Evolutionary conservation across 2,797 vertebrate genomes (phyloP), one percentile per base, ranked within the genome.

Genomic region (Xyrichtys novacula): DNA sequence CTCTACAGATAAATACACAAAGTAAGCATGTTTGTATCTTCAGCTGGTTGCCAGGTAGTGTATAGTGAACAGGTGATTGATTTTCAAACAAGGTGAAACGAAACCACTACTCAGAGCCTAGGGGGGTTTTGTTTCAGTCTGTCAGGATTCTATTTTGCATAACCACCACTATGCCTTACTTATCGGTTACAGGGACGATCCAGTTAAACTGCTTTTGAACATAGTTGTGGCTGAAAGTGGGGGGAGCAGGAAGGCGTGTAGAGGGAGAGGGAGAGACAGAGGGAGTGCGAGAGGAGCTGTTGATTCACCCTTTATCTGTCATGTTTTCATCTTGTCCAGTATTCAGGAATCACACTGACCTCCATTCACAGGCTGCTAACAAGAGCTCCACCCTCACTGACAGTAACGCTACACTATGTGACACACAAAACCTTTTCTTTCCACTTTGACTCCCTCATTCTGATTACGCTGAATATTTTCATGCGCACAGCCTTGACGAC

Each of bases 281-380:
- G 34, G 26, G 42, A 68, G 32, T 11, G 65, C 34, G 17, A 17
- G 19, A 65, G 43, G 65, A 65, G 76, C 25, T 52, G 64, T 76
- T 42, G 60, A 65, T 75, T 87, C 61, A 81, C 76, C 59, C 76
- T 68, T 74, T 72, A 38, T 75, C 71, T 71, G 75, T 78, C 72
- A 77, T 76, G 67, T 76, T 80, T 68, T 74, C 63, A 17, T 80
- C 49, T 31, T n/a, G 14, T 9, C 47, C 53, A 65, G 73, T 75
- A 64, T 76, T 83, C 84, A 87, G 39, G 42, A 86, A 72, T 84
- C 79, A 90, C 83, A 88, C 80, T 89, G 86, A 85, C 85, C 83
- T 88, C 81, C 69, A 86, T 90, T 90, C 76, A 88, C 54, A 0
- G 48, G 54, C 69, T 55, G 31, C 63, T 74, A 83, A 71, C 60